Base-by-base conservation (phyloP, 2,113 vertebrate species). In the Peromyscus leucopus region DNA sequence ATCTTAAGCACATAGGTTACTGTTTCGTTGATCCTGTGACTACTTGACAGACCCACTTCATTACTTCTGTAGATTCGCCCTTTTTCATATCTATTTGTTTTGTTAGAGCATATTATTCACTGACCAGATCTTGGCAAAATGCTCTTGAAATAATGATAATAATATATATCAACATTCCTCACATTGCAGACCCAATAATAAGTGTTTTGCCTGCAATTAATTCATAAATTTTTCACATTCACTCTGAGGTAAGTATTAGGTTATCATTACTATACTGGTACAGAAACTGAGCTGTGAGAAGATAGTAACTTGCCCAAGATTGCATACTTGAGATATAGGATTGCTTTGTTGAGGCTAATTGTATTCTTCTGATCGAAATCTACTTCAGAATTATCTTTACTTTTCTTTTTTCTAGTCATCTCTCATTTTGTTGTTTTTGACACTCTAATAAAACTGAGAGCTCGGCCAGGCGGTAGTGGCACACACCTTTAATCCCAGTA, bases 21-120 rank as follows among this genome's bases (percentile, higher is more conserved):
- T 78, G 1, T 65, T 75, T 10, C 74, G 11, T 46, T n/a, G 65
- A 6, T 91, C 59, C 74, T 95, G 4, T 72, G 48, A 46, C 46
- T 87, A 78, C 6, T 76, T 83, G 17, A 85, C 63, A 83, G 21
- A 76, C 69, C 48, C 71, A 0, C 72, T 91, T 63, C 91, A 28
- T 74, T 90, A 12, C 75, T 93, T 91, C 83, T 74, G 26, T 78
- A 57, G 22, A n/a, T 1, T 28, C 36, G 31, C 31, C 46, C 39
- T 83, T 78, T 88, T 71, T 51, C 72, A 89, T 65, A 93, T 59
- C 33, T 82, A 0, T 76, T 93, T 90, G 63, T 72, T 95, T 96
- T 88, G 7, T 83, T 82, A 48, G 74, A 72, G 33, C 57, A 4
- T 78, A 10, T 55, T 90, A 48, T 79, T 97, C 36, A 83, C 61